Base-by-base conservation (phyloP, 1,140 invertebrate genomes). In the Radopholus similis region DNA sequence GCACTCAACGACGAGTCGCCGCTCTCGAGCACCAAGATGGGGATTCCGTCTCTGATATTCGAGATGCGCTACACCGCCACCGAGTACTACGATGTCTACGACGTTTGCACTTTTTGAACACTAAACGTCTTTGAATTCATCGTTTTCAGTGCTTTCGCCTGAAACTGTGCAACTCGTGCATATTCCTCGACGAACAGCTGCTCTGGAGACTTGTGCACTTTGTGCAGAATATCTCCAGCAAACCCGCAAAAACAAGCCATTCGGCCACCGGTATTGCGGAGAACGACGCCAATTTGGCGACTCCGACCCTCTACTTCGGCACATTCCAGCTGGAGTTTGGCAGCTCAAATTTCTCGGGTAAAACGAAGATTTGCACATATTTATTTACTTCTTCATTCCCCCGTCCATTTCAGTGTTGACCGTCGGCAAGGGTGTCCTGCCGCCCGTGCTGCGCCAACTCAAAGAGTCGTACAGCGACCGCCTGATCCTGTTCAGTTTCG, bases 391-490 rank as follows among this genome's bases (percentile, higher is more conserved):
- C 30, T 8, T 9, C 32, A 38, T 2, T 53, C 13, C 18, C 2
- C 26, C 44, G 26, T 68, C n/a, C n/a, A 64, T 72, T 73, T 49
- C 49, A 78, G 80, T 74, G 15, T 55, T 72, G 8, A 82, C 81
- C 18, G 74, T 77, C 0, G 42, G 92, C 9, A 88, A 90, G 0
- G 89, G 87, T 64, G 91, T 91, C 81, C 80, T 97, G 55, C 86
- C 89, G 1, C 80, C 86, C 1, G 88, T 90, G 75, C 85, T 97
- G 53, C 86, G 88, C 66, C 84, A 85, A 57, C 88, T 97, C 6
- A 97, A 97, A 84, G 87, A 89, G 66, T 89, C 90, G 70, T 85
- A 95, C 37, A 90, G 91, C 1, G 86, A 95, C 4, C 92, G 90
- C 28, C 84, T 97, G 6, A 91, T 97, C 37, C 40, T 62, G 28